Base-by-base conservation (phyloP, 92 coral and sea anemone genomes). In the Plumapathes pennacea region DNA sequence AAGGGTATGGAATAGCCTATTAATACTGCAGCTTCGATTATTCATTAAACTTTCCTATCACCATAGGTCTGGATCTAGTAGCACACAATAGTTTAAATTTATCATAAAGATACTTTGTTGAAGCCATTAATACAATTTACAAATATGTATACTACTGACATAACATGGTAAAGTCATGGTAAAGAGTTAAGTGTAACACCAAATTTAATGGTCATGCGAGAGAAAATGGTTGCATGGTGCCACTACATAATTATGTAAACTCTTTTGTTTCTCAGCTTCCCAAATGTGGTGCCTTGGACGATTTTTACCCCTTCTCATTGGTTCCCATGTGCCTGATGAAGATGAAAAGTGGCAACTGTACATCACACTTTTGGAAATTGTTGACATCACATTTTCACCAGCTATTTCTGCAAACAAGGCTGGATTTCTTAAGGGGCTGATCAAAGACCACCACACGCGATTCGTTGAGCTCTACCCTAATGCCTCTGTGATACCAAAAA, bases 261-360 rank as follows among this genome's bases (percentile, higher is more conserved):
- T n/a, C 27, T 62, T 29, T 48, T 57, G 24, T 38, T 33, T 61
- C 46, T 43, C 7, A 68, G 64, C 76, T 44, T 68, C 66, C 26
- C 76, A 68, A 26, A 57, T 47, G 25, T 68, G 76, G 76, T 68
- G 67, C 31, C 67, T 68, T 25, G 76, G 12, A 14, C 2, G 64
- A 17, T 57, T 8, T 38, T 38, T 68, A 2, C 67, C 76, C 29
- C 17, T 56, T 32, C 54, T 69, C 20, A 11, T 69, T 14, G 76
- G 55, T 31, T 41, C 26, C 42, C 37, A 57, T 19, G 9, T 69
- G 21, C 76, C 76, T 17, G 25, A 28, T 19, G 76, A 69, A 32
- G 76, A 69, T 42, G 76, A 69, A 29, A 69, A 69, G 43, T 69
- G 25, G 12, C 56, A 69, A 11, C 69, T 69, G 8, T 32, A 3